Base-by-base conservation (phyloP, 2,113 vertebrate genomes). In the Grantiella picta region DNA sequence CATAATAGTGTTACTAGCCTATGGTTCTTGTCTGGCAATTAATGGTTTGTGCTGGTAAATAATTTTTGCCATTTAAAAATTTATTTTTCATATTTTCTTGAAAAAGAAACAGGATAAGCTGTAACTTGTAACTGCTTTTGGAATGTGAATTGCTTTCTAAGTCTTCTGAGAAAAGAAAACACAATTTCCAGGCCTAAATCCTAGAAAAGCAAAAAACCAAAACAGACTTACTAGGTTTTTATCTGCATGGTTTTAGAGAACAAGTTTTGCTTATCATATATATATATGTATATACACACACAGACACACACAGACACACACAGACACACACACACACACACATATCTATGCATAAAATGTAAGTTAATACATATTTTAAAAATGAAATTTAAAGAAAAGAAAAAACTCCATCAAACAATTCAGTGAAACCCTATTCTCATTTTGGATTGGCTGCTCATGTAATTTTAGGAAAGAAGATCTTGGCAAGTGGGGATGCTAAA, bases 131-230 rank as follows among this genome's bases (percentile, higher is more conserved):
- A 83, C 52, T 68, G 47, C 28, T 93, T 92, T 93, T 60, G 80
- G 36, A 90, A 86, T 42, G 52, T 61, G 60, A 89, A 70, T 71
- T 57, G 9, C 31, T 80, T 94, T 86, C 42, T 73, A 75, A 78
- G 79, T 89, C 69, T 94, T 83, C 79, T 68, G 76, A 89, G 76
- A 90, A 93, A 96, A 87, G 21, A 56, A 93, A 81, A 78, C 1
- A 9, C 15, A 42, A 7, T 79, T 83, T 86, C 53, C 53, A 89
- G 72, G 57, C 42, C 24, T 27, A 35, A 63, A 33, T 86, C 61
- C 69, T 75, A 86, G 56, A 81, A 84, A 75, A 94, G 17, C 25
- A 65, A 82, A 40, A 81, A 76, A 11, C 1, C 0, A 0, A 65
- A 87, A 35, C 9, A 57, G 47, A 21, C 8, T 71, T 17, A 9